Evolutionary conservation across 2,113 vertebrate species (phyloP).

Genomic region (Carettochelys insculpta): DNA sequence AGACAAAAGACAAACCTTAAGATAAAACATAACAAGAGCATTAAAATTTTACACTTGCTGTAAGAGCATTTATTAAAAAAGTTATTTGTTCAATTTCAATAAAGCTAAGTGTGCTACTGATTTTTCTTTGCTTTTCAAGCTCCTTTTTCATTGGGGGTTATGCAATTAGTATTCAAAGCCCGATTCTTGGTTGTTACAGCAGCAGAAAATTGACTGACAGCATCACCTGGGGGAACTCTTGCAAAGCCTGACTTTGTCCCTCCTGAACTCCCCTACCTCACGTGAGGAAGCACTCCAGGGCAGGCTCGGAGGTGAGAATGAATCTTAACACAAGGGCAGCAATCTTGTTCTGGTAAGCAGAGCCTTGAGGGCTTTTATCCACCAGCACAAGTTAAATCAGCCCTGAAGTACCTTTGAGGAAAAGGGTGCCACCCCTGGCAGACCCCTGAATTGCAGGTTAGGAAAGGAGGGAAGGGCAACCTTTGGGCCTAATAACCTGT

Average conservation of each 20-base stretch:
- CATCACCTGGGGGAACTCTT: not conserved
- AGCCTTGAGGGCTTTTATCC: not conserved
- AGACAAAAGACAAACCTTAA: constrained; percentile 76
- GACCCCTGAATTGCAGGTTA: accelerated
- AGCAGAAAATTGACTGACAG: not conserved
- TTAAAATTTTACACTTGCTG: constrained; percentile 81
- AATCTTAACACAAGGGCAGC: not conserved
- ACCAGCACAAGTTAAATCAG: not conserved
- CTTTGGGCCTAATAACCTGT: not conserved
- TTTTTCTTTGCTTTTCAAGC: not conserved
- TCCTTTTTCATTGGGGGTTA: constrained; percentile 30
- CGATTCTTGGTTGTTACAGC: not conserved
- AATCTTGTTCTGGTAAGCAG: not conserved
- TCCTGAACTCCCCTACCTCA: not conserved
- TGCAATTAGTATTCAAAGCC: not conserved
- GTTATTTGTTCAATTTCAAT: constrained; percentile 89
- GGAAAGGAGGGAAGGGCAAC: not conserved
- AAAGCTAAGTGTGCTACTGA: constrained; percentile 87
- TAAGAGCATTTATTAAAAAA: constrained; percentile 82
- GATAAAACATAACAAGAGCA: constrained; percentile 70
- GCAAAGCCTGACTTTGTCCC: accelerated
- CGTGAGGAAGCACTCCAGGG: not conserved
- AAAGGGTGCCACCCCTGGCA: accelerated
- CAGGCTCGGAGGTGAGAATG: accelerated
- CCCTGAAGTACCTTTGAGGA: not conserved